Conservation (phyloP, 2,888 invertebrate genomes). For the Therioaphis trifolii region DNA sequence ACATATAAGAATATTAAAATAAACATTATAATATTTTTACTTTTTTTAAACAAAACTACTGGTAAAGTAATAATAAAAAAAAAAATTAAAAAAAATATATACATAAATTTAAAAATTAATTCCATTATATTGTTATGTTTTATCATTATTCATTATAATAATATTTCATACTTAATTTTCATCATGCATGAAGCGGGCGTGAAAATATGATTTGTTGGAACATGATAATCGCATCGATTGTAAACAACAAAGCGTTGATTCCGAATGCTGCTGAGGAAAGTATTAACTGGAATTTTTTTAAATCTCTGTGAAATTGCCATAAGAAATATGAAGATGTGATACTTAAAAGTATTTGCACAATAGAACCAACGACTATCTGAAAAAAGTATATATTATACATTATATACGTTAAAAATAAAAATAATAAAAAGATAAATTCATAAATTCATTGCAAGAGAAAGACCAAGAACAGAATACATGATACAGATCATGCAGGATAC, state of each 20-base stretch:
- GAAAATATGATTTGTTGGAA: slow-evolving; percentile 49
- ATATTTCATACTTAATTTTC: too few relatives aligned
- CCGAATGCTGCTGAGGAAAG: slow-evolving; percentile 9
- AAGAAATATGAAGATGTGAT: slow-evolving; percentile 28
- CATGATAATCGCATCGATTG: slow-evolving; percentile 42
- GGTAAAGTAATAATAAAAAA: too few relatives aligned
- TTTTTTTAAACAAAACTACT: too few relatives aligned
- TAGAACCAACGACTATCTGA: slow-evolving; percentile 32
- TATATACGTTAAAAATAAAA: background rate
- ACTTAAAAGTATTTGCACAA: slow-evolving; percentile 44
- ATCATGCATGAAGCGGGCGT: background rate
- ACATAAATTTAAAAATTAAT: too few relatives aligned
- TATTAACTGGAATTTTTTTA: slow-evolving; percentile 10
- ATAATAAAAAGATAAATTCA: too few relatives aligned
- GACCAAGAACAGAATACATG: too few relatives aligned
- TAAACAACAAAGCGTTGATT: slow-evolving; percentile 41
- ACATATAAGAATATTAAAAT: too few relatives aligned
- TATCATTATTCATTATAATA: too few relatives aligned
- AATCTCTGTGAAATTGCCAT: background rate
- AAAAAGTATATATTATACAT: background rate
- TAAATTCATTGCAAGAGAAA: background rate
- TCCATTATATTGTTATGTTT: too few relatives aligned
- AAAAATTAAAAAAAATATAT: too few relatives aligned
- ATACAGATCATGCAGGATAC: too few relatives aligned
- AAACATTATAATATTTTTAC: too few relatives aligned